Evolutionary conservation across 2,888 invertebrate species (phyloP).

Genomic region (Xylota sylvarum): DNA sequence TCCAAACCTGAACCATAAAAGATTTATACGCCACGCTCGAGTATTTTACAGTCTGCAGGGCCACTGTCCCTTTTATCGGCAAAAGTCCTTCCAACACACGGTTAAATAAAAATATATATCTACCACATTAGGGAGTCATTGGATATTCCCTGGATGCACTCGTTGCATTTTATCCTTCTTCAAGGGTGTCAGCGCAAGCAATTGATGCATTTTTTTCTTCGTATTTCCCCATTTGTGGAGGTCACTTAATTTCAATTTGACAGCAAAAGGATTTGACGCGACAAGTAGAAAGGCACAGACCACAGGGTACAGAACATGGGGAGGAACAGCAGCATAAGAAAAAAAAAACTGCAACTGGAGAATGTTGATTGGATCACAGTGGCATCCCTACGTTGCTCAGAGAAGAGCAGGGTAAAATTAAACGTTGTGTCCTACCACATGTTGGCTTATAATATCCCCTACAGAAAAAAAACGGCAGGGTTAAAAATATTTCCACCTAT

Average conservation of each 20-base stretch:
- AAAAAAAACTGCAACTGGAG: slow-evolving; percentile 4
- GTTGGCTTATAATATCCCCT: slow-evolving; percentile 45
- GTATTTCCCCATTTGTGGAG: slow-evolving; percentile 1
- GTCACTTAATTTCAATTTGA: slow-evolving; percentile 67
- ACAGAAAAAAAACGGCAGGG: slow-evolving; percentile 1
- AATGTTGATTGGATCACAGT: slow-evolving; percentile 63
- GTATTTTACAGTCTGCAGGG: not conserved
- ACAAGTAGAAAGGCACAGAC: slow-evolving; percentile 1
- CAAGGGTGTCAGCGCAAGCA: slow-evolving; percentile 44
- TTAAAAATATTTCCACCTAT: slow-evolving; percentile 1
- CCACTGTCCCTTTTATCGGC: slow-evolving; percentile 4
- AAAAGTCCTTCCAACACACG: slow-evolving; percentile 1
- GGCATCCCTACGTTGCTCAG: slow-evolving; percentile 28
- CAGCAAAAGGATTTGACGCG: slow-evolving; percentile 44
- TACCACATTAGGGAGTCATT: slow-evolving; percentile 14
- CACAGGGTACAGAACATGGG: not conserved
- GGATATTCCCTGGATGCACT: slow-evolving; percentile 19
- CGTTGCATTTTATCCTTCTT: slow-evolving; percentile 32
- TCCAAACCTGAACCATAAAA: slow-evolving; percentile 21
- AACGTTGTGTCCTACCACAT: slow-evolving; percentile 47
- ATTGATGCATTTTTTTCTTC: slow-evolving; percentile 16
- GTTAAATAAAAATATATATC: not conserved
- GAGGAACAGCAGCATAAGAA: not conserved
- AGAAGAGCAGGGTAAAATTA: slow-evolving; percentile 24
- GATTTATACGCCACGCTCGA: slow-evolving; percentile 19